phyloP scores from a whole-genome alignment of 1,140 invertebrate species.

The Cyclargus thomasi region DNA sequence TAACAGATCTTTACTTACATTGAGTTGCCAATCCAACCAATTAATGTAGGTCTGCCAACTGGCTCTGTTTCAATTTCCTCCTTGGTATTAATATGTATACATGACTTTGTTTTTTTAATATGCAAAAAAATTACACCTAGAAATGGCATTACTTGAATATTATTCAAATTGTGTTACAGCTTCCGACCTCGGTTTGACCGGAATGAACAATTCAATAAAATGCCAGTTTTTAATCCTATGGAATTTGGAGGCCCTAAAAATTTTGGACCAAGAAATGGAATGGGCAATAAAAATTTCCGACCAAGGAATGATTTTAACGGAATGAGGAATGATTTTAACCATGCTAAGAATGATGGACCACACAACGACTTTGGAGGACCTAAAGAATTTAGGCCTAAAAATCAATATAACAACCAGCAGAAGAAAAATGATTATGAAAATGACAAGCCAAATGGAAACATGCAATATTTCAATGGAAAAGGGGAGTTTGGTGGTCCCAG shows the following conservation, averaged over 20 bases:
- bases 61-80: no score
- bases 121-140: no score
- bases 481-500: slow-evolving; percentile 72
- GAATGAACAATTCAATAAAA: slow-evolving; percentile 78
- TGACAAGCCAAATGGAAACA: slow-evolving; percentile 68
- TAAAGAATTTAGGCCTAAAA: slow-evolving; percentile 68
- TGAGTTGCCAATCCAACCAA: no score
- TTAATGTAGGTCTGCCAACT: no score
- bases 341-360: slow-evolving; percentile 65
- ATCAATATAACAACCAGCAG: slow-evolving; percentile 75
- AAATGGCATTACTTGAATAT: not conserved
- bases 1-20: no score
- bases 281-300: slow-evolving; percentile 64
- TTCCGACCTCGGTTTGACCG: slow-evolving; percentile 77
- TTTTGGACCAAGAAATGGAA: slow-evolving; percentile 67
- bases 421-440: slow-evolving; percentile 60
- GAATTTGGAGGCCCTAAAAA: slow-evolving; percentile 74
- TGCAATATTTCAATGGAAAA: slow-evolving; percentile 64
- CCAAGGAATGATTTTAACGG: slow-evolving; percentile 72
- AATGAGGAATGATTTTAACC: slow-evolving; percentile 76
- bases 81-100: no score
- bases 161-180: slow-evolving; percentile 34
- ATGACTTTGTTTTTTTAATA: no score
- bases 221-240: slow-evolving; percentile 65
- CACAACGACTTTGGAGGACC: slow-evolving; percentile 70